phyloP scores from a whole-genome alignment of 2,113 vertebrate species.

The Hiodon tergisus region DNA sequence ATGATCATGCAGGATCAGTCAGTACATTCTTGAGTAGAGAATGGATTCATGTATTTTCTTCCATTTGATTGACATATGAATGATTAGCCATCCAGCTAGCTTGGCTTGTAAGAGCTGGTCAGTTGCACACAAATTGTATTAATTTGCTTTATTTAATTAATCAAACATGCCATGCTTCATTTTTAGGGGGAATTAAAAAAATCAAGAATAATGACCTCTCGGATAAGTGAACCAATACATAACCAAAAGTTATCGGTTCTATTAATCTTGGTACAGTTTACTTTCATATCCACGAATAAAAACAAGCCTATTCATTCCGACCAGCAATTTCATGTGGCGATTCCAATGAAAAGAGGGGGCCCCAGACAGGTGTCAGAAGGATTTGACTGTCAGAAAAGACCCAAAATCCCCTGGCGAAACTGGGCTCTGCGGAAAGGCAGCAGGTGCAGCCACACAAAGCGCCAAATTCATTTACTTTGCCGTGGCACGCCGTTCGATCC shows the following conservation, averaged over 20 bases:
- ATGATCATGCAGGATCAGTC: no score
- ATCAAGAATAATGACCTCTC: background rate
- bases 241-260: conserved; percentile 5
- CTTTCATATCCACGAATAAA: conserved; percentile 3
- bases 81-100: no score
- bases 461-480: conserved; percentile 29
- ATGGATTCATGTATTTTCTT: no score
- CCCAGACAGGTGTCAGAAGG: conserved; percentile 60
- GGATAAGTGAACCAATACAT: background rate
- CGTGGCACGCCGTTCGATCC: conserved; percentile 3
- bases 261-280: conserved; percentile 3
- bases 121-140: no score
- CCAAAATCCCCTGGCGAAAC: conserved; percentile 56
- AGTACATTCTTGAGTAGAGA: no score
- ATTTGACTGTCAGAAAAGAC: conserved; percentile 61
- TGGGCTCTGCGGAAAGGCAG: conserved; percentile 54
- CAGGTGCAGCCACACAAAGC: conserved; percentile 49
- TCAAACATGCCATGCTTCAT: background rate
- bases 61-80: no score
- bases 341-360: conserved; percentile 10
- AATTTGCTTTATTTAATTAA: conserved; percentile 3
- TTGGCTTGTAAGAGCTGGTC: no score
- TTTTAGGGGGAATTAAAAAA: background rate
- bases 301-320: conserved; percentile 21
- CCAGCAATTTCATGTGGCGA: conserved; percentile 7